These are phyloP conservation scores for Xiphophorus hellerii DNA, from an alignment of 2,113 vertebrate genomes.

Conservation along the genomic window DNA sequence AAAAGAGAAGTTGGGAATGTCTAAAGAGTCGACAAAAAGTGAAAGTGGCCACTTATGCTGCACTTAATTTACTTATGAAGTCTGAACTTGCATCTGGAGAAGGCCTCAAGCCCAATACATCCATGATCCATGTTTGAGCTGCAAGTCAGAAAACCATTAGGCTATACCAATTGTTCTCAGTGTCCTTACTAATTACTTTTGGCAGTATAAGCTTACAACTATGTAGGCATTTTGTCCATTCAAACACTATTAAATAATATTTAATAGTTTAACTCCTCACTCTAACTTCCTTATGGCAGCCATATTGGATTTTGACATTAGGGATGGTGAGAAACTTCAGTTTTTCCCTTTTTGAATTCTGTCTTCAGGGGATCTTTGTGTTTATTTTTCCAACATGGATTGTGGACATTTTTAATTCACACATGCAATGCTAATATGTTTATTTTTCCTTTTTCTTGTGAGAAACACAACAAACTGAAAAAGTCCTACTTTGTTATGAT, in stretches of 20 bases:
- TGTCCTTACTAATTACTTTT: neutral
- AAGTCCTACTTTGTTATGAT: neutral
- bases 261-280: neutral
- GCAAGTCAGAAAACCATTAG: neutral
- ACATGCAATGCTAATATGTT: neutral
- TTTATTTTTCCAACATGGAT: neutral
- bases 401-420: neutral
- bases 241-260: neutral
- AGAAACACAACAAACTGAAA: neutral
- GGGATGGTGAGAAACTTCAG: no score
- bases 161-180: neutral
- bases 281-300: neutral
- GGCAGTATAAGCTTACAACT: neutral
- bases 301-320: neutral
- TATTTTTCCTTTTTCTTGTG: neutral
- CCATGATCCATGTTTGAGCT: neutral
- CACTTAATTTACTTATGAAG: neutral
- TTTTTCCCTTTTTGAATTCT: neutral
- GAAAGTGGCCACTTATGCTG: neutral
- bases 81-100: neutral
- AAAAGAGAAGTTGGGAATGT: neutral
- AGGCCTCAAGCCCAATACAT: neutral
- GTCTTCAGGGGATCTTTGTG: neutral
- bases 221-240: neutral
- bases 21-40: neutral